Percentiles rank a stretch among this genome's conserved stretches.
Evolutionary conservation across 2,888 invertebrate genomes (phyloP).

Genomic region (Selenia dentaria): DNA sequence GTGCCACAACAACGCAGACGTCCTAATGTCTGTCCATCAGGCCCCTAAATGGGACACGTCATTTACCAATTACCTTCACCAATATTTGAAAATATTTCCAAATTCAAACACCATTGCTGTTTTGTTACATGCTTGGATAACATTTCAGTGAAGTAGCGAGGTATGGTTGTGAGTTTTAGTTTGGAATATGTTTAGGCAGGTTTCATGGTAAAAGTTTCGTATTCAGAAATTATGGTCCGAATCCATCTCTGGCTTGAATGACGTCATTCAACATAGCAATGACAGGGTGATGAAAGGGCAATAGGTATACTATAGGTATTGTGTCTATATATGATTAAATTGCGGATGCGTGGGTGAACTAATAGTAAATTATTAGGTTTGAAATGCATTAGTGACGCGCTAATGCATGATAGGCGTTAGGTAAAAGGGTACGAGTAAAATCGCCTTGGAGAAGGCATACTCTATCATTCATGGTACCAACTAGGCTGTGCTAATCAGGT

Average conservation of each 20-base stretch:
- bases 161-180: slow-evolving; percentile 41
- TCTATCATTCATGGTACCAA: too few relatives aligned
- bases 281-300: slow-evolving; percentile 75
- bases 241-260: slow-evolving; percentile 79
- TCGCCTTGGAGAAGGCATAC: background rate
- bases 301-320: slow-evolving; percentile 28
- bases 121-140: slow-evolving; percentile 1
- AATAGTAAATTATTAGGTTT: slow-evolving; percentile 52
- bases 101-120: slow-evolving; percentile 42
- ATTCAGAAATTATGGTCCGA: slow-evolving; percentile 78
- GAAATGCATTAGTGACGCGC: slow-evolving; percentile 41
- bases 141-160: slow-evolving; percentile 19
- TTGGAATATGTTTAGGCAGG: slow-evolving; percentile 1
- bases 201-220: slow-evolving; percentile 48
- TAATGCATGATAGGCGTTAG: slow-evolving; percentile 5
- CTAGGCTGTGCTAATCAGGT: too few relatives aligned
- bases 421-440: background rate
- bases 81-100: slow-evolving; percentile 14
- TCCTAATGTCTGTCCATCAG: slow-evolving; percentile 81
- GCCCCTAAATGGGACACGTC: slow-evolving; percentile 79
- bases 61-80: slow-evolving; percentile 66
- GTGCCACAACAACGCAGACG: slow-evolving; percentile 73
- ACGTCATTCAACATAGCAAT: slow-evolving; percentile 79
- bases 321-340: slow-evolving; percentile 40
- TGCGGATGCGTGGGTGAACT: slow-evolving; percentile 41